phyloP scores from a whole-genome alignment of 2,797 vertebrate genomes.

The Gallirallus australis region DNA sequence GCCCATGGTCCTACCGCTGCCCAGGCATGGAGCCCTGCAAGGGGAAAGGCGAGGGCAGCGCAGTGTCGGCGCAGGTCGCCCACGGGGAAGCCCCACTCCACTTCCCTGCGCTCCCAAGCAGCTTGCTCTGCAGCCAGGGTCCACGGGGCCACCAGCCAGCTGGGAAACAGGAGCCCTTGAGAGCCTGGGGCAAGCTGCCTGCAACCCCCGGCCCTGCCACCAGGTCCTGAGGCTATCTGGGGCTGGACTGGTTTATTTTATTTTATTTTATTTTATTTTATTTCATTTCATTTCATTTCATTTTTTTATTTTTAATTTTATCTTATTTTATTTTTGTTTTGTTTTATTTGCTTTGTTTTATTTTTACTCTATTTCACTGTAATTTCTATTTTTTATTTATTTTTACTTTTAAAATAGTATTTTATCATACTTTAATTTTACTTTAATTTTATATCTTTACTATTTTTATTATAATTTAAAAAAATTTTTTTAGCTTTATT shows the following conservation, averaged over 20 bases:
- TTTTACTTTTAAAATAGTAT: too few relatives aligned
- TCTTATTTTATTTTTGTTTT: background rate
- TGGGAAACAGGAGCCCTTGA: background rate
- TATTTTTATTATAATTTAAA: too few relatives aligned
- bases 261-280: too few relatives aligned
- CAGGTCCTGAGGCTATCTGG: rapidly evolving
- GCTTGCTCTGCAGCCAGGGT: background rate
- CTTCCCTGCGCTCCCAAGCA: background rate
- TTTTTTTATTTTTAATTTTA: background rate
- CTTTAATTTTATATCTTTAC: background rate
- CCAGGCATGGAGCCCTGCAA: background rate
- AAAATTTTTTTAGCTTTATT: too few relatives aligned
- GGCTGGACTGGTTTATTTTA: too few relatives aligned
- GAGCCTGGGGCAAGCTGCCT: rapidly evolving
- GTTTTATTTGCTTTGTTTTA: too few relatives aligned
- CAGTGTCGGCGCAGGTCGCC: rapidly evolving
- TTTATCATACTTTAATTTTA: background rate
- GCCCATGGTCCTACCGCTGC: background rate
- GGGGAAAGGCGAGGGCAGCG: too few relatives aligned
- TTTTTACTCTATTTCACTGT: too few relatives aligned
- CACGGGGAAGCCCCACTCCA: rapidly evolving
- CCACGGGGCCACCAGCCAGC: background rate
- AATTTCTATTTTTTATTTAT: background rate
- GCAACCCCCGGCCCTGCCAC: rapidly evolving
- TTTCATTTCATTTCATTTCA: too few relatives aligned